phyloP scores from a whole-genome alignment of 2,888 invertebrate genomes.

The Caradrina kadenii region DNA sequence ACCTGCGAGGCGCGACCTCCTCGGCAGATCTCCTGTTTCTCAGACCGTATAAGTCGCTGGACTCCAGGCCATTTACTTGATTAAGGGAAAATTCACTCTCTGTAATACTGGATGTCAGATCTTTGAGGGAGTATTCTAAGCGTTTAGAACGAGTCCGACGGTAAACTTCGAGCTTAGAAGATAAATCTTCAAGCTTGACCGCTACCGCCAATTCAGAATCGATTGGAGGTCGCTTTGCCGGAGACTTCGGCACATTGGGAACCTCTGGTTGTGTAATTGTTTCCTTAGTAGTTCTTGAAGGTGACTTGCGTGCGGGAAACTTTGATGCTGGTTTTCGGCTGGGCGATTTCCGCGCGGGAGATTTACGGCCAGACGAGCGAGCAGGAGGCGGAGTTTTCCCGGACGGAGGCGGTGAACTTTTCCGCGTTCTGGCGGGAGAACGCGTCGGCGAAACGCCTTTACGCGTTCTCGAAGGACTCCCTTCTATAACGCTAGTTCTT shows the following conservation, averaged over 20 bases:
- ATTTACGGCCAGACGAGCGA: conserved; percentile 83
- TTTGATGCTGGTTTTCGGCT: conserved; percentile 83
- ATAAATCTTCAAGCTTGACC: conserved; percentile 73
- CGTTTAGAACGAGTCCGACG: conserved; percentile 79
- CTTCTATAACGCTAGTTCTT: conserved; percentile 77
- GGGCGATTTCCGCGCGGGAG: conserved; percentile 89
- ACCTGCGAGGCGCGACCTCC: conserved; percentile 78
- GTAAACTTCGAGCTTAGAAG: conserved; percentile 73
- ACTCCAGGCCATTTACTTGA: conserved; percentile 77
- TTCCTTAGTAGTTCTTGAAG: conserved; percentile 80
- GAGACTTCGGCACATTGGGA: conserved; percentile 73
- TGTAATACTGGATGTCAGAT: conserved; percentile 70
- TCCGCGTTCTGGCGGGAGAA: conserved; percentile 85
- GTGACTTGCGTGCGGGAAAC: conserved; percentile 85
- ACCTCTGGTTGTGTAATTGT: conserved; percentile 56
- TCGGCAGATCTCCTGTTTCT: conserved; percentile 78
- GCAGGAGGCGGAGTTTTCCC: conserved; percentile 78
- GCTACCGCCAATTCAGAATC: conserved; percentile 74
- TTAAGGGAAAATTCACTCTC: conserved; percentile 70
- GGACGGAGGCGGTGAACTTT: conserved; percentile 76
- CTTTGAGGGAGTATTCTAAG: conserved; percentile 81
- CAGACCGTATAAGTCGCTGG: conserved; percentile 74
- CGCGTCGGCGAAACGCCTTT: conserved; percentile 84
- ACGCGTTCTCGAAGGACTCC: conserved; percentile 81
- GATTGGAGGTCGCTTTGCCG: conserved; percentile 78